Base-by-base conservation (phyloP, 1,140 invertebrate species). In the Philotrypesis tridentata region DNA sequence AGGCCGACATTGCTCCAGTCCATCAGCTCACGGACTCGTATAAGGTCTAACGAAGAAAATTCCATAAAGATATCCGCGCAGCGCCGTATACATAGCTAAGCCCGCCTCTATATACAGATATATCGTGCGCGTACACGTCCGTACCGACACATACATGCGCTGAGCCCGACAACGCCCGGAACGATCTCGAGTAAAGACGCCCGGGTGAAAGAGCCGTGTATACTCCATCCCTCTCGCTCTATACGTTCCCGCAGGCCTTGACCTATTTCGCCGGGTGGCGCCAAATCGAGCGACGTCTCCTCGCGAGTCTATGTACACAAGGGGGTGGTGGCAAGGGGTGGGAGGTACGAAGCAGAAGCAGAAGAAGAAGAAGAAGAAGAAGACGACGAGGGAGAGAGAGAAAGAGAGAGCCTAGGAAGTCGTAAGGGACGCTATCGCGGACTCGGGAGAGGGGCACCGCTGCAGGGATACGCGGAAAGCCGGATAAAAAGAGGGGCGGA, bases 261-360 rank as follows among this genome's bases (percentile, higher is more conserved):
- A 91, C 90, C 90, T 89, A 90, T 89, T 90, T 90, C 83, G 82
- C 82, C 84, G 77, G 84, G 76, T 87, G 89, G 88, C 89, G 89
- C 87, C 89, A 89, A 90, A 89, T 88, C 87, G 89, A 86, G 87
- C 87, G 87, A 81, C 86, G 85, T 73, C 82, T 83, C 82, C 79
- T 80, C 76, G 68, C 78, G 81, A 79, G 48, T 55, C 21, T 55
- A 55, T 55, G n/a, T 9, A 9, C 33, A 9, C 9, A 82, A 85
- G 70, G 80, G 83, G 83, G 72, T 37, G 80, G 68, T 21, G 70
- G 55, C 81, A 80, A 74, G 82, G 78, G 68, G 79, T 67, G 31
- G 68, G 79, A 82, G 71, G 72, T 48, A 72, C 82, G 27, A 74
- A 79, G 79, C 25, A 27, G 61, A 63, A 63, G 61, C 9, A 65